phyloP scores from a whole-genome alignment of 2,113 vertebrate genomes.

The Anguilla japonica region DNA sequence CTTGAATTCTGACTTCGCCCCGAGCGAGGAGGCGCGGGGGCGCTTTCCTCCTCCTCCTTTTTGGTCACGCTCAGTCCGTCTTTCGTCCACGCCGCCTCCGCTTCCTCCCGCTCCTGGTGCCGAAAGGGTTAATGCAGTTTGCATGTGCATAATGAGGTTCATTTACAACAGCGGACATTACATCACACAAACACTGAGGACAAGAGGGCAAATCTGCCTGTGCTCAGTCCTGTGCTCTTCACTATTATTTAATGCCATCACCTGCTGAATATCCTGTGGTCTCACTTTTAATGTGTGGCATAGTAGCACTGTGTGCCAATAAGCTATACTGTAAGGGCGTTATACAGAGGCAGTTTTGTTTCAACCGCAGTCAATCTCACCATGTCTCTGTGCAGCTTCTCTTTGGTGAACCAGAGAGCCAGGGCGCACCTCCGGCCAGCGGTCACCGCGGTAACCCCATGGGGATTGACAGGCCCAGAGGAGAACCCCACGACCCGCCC shows the following conservation, averaged over 20 bases:
- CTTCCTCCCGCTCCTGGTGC: conserved; percentile 72
- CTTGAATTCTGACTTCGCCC: conserved; percentile 61
- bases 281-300: no score
- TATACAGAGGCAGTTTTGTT: background rate
- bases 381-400: conserved; percentile 85
- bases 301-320: background rate
- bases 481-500: conserved; percentile 91
- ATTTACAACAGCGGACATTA: background rate
- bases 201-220: background rate
- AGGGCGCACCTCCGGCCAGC: conserved; percentile 82
- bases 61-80: conserved; percentile 57
- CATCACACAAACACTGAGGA: background rate
- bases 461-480: conserved; percentile 89
- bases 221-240: background rate
- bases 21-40: conserved; percentile 40
- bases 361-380: conserved; percentile 60
- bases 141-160: background rate
- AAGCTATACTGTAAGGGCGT: background rate
- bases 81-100: conserved; percentile 62
- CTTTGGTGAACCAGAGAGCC: conserved; percentile 91
- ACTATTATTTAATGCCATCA: background rate
- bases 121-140: background rate
- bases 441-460: conserved; percentile 86
- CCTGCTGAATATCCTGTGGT: background rate
- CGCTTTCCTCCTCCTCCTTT: conserved; percentile 46